Evolutionary conservation across 2,888 invertebrate species (phyloP), one percentile per base, ranked within the genome.

Genomic region (Mesoligia furuncula): DNA sequence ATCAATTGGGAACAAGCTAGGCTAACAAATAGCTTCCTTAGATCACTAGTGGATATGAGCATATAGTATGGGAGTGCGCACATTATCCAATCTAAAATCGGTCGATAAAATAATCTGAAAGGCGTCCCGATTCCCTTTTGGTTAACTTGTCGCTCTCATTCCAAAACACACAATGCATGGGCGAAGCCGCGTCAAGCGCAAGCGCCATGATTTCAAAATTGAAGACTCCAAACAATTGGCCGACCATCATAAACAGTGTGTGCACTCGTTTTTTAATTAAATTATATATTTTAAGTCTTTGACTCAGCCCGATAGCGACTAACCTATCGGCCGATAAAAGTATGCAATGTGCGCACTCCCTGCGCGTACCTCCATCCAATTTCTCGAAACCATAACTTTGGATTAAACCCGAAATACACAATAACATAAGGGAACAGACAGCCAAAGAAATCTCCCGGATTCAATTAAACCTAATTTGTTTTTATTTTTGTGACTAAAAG

Each of bases 301-400:
- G 70, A 81, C 59, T 75, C 59, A 70, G 74, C 61, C 67, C 57
- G 75, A 81, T 78, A 85, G 81, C 71, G 65, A 73, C 70, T 65
- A 7, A 81, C 67, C 81, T 84, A 81, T 81, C 85, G 73, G 85
- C 73, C 85, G 81, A 81, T 78, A 68, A 78, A 73, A 77, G 62
- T 73, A 73, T 84, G 81, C 77, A 69, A 81, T 81, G 84, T 84
- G 84, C 84, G 84, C 84, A 85, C 85, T 84, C 84, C 85, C 84
- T 78, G 67, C 78, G 84, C 81, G 81, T 77, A 84, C 66, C 78
- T 78, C 85, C 84, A 84, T 81, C 84, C 51, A 59, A 48, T 71
- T 45, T 57, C 39, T 73, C 57, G 48, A 69, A 73, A 75, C 39
- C 36, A 70, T 73, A 31, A 61, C 59, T 68, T 73, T 57, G 70